Conservation (phyloP, 2,113 vertebrate species). For the Psephotus haematonotus region DNA sequence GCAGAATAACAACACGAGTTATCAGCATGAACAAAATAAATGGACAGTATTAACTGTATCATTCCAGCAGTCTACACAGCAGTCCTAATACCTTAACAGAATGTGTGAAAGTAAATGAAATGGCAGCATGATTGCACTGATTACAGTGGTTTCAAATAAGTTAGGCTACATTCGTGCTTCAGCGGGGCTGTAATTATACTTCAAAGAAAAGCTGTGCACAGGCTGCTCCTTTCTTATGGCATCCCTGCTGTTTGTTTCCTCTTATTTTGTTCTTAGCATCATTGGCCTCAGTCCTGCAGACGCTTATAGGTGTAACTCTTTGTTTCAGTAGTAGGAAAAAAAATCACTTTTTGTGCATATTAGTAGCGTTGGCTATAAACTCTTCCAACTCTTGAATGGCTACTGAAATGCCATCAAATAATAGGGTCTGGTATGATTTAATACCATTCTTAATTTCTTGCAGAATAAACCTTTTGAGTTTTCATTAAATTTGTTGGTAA, state of each 20-base stretch:
- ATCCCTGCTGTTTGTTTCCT: slow-evolving; percentile 57
- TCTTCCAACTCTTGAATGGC: not conserved
- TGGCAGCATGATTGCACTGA: slow-evolving; percentile 71
- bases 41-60: slow-evolving; percentile 57
- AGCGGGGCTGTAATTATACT: slow-evolving; percentile 67
- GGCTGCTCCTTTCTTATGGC: not conserved
- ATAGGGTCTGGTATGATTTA: not conserved
- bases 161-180: slow-evolving; percentile 68
- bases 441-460: not conserved
- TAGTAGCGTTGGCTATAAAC: not conserved
- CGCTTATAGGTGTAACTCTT: not conserved
- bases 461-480: slow-evolving; percentile 6
- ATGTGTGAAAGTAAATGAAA: slow-evolving; percentile 63
- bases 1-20: slow-evolving; percentile 37
- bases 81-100: slow-evolving; percentile 44
- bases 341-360: not conserved
- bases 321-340: not conserved
- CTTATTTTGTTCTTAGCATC: slow-evolving; percentile 37
- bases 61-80: slow-evolving; percentile 55
- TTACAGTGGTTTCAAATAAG: slow-evolving; percentile 63
- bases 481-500: slow-evolving; percentile 12
- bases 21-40: slow-evolving; percentile 60
- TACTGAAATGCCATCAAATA: not conserved
- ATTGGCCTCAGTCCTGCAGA: not conserved
- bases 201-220: slow-evolving; percentile 33